These are phyloP conservation scores for Cotesia chilonis DNA, from an alignment of 1,140 invertebrate species.

Conservation along the genomic window DNA sequence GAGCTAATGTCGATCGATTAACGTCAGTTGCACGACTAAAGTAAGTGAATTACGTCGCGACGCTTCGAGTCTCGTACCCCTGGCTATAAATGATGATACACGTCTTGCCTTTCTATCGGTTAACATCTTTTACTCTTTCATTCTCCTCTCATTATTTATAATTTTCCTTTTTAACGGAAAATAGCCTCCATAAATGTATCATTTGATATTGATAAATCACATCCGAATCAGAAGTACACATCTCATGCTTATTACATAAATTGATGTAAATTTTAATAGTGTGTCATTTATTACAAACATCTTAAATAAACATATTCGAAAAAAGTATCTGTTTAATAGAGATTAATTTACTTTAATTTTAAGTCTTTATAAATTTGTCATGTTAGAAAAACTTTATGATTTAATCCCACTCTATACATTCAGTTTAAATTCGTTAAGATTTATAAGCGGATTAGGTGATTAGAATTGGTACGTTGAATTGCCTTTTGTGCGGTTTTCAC, in stretches of 20 bases:
- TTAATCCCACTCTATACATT: conserved; percentile 6
- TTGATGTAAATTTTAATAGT: not conserved
- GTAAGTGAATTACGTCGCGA: conserved; percentile 23
- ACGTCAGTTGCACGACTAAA: conserved; percentile 13
- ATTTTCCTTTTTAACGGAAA: not conserved
- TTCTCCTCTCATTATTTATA: not conserved
- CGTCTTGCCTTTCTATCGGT: not conserved
- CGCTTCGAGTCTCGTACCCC: conserved; percentile 19
- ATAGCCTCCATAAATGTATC: conserved; percentile 8
- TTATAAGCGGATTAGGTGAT: conserved; percentile 36
- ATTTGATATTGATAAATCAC: conserved; percentile 26
- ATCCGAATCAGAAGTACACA: conserved; percentile 6
- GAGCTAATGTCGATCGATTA: conserved; percentile 19
- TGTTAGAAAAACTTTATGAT: not conserved
- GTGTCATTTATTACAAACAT: too few species aligned
- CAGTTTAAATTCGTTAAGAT: conserved; percentile 34
- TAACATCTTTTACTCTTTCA: not conserved
- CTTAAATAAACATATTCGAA: too few species aligned
- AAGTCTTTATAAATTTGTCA: not conserved
- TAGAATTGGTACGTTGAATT: conserved; percentile 27
- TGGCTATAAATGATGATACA: conserved; percentile 11
- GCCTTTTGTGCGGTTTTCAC: conserved; percentile 14
- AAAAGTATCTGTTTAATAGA: too few species aligned
- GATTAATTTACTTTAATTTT: not conserved
- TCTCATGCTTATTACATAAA: not conserved